phyloP scores from a whole-genome alignment of 2,888 invertebrate species.

The Pediacus dermestoides region DNA sequence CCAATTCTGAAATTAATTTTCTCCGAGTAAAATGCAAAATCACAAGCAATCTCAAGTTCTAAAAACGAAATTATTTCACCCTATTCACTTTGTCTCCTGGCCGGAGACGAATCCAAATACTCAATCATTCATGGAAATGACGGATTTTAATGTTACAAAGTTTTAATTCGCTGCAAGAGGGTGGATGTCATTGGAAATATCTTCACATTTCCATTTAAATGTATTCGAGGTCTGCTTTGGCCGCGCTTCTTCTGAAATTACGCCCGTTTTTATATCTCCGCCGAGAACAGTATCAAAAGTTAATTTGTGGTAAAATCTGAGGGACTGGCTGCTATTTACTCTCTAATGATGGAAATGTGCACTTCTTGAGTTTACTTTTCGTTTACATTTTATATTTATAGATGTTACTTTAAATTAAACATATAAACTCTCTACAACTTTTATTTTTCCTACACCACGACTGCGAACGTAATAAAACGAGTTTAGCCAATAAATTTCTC shows the following conservation, averaged over 20 bases:
- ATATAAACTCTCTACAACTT: too few species aligned
- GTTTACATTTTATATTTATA: too few species aligned
- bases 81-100: conserved; percentile 40
- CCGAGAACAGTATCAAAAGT: conserved; percentile 51
- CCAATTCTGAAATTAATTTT: conserved; percentile 49
- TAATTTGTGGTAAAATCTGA: conserved; percentile 52
- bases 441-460: too few species aligned
- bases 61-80: conserved; percentile 47
- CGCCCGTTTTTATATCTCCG: conserved; percentile 49
- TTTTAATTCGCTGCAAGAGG: conserved; percentile 45
- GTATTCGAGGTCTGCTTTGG: conserved; percentile 41
- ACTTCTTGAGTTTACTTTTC: too few species aligned
- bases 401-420: too few species aligned
- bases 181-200: conserved; percentile 46
- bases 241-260: conserved; percentile 38
- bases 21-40: conserved; percentile 46
- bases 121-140: conserved; percentile 51
- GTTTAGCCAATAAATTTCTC: too few species aligned
- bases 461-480: too few species aligned
- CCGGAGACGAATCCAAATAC: conserved; percentile 42
- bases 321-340: conserved; percentile 44
- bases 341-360: conserved; percentile 47
- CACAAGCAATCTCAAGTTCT: conserved; percentile 44
- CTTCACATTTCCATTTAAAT: conserved; percentile 50
- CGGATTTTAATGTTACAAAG: conserved; percentile 50